These are phyloP conservation scores for Drosophila lacertosa DNA, from an alignment of 1,140 invertebrate genomes.

Conservation along the genomic window DNA sequence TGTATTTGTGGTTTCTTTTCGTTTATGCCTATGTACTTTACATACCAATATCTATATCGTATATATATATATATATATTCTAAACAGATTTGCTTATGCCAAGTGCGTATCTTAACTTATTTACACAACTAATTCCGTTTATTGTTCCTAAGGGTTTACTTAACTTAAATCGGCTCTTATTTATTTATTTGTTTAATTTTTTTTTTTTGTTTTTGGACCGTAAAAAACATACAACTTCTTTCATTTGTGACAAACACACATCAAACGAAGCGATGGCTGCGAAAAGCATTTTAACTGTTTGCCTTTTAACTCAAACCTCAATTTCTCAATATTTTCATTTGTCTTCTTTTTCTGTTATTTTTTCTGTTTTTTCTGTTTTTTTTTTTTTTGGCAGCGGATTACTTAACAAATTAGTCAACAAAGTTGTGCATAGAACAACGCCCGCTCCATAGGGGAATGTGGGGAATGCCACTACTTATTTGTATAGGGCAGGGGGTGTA, in stretches of 20 bases:
- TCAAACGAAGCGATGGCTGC: conserved; percentile 78
- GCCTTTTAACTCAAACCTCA: conserved; percentile 45
- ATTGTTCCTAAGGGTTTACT: conserved; percentile 56
- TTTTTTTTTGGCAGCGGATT: conserved; percentile 66
- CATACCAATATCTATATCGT: conserved; percentile 58
- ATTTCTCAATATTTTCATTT: conserved; percentile 48
- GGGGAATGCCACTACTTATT: conserved; percentile 6
- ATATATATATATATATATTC: conserved; percentile 48
- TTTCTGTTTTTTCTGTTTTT: conserved; percentile 24
- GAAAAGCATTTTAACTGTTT: conserved; percentile 76
- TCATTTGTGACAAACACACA: conserved; percentile 61
- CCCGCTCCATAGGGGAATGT: conserved; percentile 18
- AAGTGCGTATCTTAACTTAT: conserved; percentile 66
- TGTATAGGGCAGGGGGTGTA: conserved; percentile 53
- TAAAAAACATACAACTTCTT: conserved; percentile 77
- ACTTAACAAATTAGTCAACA: conserved; percentile 83
- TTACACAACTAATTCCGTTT: conserved; percentile 76
- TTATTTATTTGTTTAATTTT: neutral
- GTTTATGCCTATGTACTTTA: conserved; percentile 64
- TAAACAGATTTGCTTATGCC: conserved; percentile 43
- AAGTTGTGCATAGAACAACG: conserved; percentile 76
- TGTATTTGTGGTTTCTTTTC: conserved; percentile 57
- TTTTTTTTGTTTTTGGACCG: conserved; percentile 21
- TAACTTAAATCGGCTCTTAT: conserved; percentile 60
- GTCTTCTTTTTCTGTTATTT: conserved; percentile 43